phyloP scores from a whole-genome alignment of 2,888 invertebrate genomes.

The Aethes cnicana region DNA sequence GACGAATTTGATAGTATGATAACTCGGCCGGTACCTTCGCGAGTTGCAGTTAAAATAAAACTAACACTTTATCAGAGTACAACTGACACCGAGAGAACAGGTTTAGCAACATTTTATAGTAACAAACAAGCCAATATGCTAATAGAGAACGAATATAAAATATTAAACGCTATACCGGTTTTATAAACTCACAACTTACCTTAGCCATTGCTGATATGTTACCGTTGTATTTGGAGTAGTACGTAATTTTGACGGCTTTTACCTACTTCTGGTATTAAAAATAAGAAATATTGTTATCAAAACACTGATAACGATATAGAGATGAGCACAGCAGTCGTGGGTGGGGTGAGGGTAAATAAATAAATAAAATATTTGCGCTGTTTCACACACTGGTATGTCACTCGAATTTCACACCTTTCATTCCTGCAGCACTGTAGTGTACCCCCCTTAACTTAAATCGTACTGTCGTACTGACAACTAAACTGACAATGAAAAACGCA shows the following conservation, averaged over 20 bases:
- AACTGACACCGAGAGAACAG: conserved; percentile 16
- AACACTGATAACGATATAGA: conserved; percentile 24
- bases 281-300: conserved; percentile 26
- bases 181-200: conserved; percentile 63
- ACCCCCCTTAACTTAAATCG: too few species aligned
- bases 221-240: conserved; percentile 86
- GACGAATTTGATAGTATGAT: neutral
- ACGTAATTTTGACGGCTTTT: conserved; percentile 83
- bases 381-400: neutral
- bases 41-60: neutral
- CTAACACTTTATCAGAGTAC: conserved; percentile 1
- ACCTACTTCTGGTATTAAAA: conserved; percentile 34
- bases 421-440: too few species aligned
- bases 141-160: conserved; percentile 39
- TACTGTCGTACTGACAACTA: too few species aligned
- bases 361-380: neutral
- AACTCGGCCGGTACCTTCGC: neutral
- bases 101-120: conserved; percentile 28
- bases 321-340: conserved; percentile 36
- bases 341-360: conserved; percentile 13
- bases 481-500: too few species aligned
- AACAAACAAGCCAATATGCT: conserved; percentile 54
- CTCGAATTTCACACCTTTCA: too few species aligned
- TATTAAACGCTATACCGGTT: conserved; percentile 14
- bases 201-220: conserved; percentile 86